Evolutionary conservation across 2,888 invertebrate genomes (phyloP).

Genomic region (Thera britannica): DNA sequence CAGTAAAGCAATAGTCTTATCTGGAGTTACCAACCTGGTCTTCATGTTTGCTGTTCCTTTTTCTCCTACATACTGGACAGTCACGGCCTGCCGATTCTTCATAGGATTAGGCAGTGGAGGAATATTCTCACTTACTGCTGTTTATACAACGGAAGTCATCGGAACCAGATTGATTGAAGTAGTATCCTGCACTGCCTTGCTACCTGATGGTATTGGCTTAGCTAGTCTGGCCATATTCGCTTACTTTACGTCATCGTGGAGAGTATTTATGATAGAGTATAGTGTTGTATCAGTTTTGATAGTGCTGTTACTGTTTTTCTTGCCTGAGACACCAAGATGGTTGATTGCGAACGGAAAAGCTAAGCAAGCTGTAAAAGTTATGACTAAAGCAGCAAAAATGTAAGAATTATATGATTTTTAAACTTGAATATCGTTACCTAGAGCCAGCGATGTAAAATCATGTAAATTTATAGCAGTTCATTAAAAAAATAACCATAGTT

Average conservation of each 20-base stretch:
- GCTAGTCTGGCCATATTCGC: conserved; percentile 54
- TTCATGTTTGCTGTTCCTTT: conserved; percentile 87
- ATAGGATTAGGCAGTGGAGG: conserved; percentile 90
- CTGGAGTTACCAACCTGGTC: conserved; percentile 86
- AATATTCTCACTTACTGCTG: conserved; percentile 84
- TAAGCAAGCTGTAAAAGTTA: conserved; percentile 51
- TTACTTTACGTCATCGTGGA: conserved; percentile 57
- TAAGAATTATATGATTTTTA: conserved; percentile 41
- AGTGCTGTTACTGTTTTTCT: conserved; percentile 46
- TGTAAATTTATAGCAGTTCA: too few species aligned
- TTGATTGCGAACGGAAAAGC: conserved; percentile 55
- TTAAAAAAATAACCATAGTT: background rate
- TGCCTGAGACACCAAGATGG: conserved; percentile 71
- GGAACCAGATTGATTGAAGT: conserved; percentile 76
- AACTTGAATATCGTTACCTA: too few species aligned
- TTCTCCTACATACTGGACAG: conserved; percentile 82
- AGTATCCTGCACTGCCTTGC: conserved; percentile 46
- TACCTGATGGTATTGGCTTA: conserved; percentile 54
- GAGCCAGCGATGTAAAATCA: too few species aligned
- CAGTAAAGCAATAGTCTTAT: conserved; percentile 86
- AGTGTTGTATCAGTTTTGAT: conserved; percentile 48
- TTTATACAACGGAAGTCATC: conserved; percentile 84
- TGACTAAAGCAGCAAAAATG: conserved; percentile 62
- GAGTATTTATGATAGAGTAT: conserved; percentile 49
- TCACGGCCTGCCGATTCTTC: conserved; percentile 86